Conservation (phyloP, 2,888 invertebrate species). For the Leucophora obtusa region DNA sequence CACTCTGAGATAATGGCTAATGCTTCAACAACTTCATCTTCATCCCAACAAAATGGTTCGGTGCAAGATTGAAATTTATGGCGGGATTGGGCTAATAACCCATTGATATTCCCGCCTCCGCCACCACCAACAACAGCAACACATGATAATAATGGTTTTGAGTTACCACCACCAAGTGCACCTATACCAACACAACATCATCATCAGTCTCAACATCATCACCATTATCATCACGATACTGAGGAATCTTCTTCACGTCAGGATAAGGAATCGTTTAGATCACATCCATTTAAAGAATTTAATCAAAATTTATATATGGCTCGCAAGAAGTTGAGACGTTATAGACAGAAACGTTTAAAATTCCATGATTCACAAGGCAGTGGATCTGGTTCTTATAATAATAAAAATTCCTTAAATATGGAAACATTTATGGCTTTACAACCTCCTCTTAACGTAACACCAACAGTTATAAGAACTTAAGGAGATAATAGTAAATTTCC, state of each 20-base stretch:
- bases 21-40: constrained; percentile 50
- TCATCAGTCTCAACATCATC: constrained; percentile 45
- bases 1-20: constrained; percentile 56
- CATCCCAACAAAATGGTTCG: constrained; percentile 84
- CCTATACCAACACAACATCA: constrained; percentile 35
- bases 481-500: background rate
- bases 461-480: constrained; percentile 67
- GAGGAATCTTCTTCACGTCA: constrained; percentile 14
- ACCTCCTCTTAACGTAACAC: constrained; percentile 61
- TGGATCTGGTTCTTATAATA: background rate
- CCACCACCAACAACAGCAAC: constrained; percentile 52
- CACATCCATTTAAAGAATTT: constrained; percentile 72
- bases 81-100: constrained; percentile 79
- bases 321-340: constrained; percentile 75
- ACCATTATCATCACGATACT: constrained; percentile 20
- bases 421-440: constrained; percentile 64
- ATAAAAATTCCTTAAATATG: constrained; percentile 39
- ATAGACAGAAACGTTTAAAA: constrained; percentile 67
- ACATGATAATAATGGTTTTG: constrained; percentile 52
- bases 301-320: constrained; percentile 76
- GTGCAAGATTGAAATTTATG: constrained; percentile 84
- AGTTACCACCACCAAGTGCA: constrained; percentile 27
- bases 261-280: constrained; percentile 55
- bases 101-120: constrained; percentile 77
- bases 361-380: constrained; percentile 49